phyloP scores from a whole-genome alignment of 2,113 vertebrate species.

The Egretta garzetta region DNA sequence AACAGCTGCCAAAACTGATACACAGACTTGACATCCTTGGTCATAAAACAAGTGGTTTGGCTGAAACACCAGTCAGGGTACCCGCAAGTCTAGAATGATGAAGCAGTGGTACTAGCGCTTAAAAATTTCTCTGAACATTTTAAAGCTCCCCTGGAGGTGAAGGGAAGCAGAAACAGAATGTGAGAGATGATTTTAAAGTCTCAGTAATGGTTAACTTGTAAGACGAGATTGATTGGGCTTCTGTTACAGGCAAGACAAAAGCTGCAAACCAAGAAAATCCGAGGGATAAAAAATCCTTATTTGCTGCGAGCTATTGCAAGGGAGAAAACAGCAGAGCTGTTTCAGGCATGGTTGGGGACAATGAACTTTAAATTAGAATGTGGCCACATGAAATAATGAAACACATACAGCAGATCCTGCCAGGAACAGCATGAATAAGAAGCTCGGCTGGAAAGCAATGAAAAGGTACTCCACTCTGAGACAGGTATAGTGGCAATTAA shows the following conservation, averaged over 20 bases:
- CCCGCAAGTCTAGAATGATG: not conserved
- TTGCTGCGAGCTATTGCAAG: not conserved
- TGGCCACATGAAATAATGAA: not conserved
- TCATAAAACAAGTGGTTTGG: not conserved
- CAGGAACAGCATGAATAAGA: not conserved
- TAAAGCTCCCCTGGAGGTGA: not conserved
- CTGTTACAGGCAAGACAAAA: not conserved
- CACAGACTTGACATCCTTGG: not conserved
- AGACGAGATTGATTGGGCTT: not conserved
- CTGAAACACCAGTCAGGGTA: not conserved
- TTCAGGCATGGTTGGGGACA: not conserved
- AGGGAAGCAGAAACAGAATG: not conserved
- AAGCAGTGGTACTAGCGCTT: not conserved
- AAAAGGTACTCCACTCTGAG: not conserved
- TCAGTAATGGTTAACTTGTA: not conserved
- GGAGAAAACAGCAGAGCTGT: not conserved
- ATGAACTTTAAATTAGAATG: slow-evolving; percentile 1
- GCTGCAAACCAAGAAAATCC: slow-evolving; percentile 26
- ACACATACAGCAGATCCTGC: not conserved
- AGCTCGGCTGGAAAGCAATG: not conserved
- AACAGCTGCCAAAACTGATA: not conserved
- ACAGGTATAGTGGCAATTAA: slow-evolving; percentile 43
- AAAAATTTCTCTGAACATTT: not conserved
- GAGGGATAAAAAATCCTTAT: slow-evolving; percentile 7
- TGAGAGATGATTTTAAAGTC: not conserved